Conservation (phyloP, 2,113 vertebrate species). For the Thamnophis sirtalis region DNA sequence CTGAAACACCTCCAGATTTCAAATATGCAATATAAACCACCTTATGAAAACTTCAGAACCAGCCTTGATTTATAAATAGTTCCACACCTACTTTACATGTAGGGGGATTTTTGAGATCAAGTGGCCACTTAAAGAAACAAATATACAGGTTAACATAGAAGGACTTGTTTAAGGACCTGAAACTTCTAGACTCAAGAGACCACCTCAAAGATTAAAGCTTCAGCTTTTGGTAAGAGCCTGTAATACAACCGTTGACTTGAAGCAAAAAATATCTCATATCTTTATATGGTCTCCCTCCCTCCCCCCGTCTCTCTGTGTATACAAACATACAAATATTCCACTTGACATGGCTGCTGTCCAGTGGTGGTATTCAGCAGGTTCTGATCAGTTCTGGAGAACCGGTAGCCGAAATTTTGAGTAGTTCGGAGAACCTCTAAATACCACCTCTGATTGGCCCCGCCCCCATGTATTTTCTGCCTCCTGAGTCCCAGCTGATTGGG, state of each 20-base stretch:
- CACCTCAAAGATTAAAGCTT: conserved; percentile 56
- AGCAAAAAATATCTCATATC: conserved; percentile 26
- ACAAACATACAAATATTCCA: not conserved
- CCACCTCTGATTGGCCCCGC: too few relatives aligned
- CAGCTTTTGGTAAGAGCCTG: conserved; percentile 44
- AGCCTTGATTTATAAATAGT: conserved; percentile 64
- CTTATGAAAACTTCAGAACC: conserved; percentile 70
- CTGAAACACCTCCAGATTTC: conserved; percentile 76
- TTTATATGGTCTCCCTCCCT: not conserved
- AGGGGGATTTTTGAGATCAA: conserved; percentile 51
- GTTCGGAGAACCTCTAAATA: too few relatives aligned
- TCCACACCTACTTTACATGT: conserved; percentile 60
- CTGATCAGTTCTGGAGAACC: too few relatives aligned
- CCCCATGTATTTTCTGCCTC: too few relatives aligned
- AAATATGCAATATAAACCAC: conserved; percentile 73
- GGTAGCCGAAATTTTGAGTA: too few relatives aligned
- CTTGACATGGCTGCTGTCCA: not conserved
- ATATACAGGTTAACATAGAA: conserved; percentile 46
- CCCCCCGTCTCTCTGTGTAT: not conserved
- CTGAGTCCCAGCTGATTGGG: too few relatives aligned
- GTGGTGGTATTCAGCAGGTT: too few relatives aligned
- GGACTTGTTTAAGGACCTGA: conserved; percentile 36
- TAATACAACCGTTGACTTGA: conserved; percentile 16
- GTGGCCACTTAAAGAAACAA: conserved; percentile 42
- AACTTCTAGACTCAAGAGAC: conserved; percentile 47